Base-by-base conservation (phyloP, 2,113 vertebrate genomes). In the Solenodon paradoxus region DNA sequence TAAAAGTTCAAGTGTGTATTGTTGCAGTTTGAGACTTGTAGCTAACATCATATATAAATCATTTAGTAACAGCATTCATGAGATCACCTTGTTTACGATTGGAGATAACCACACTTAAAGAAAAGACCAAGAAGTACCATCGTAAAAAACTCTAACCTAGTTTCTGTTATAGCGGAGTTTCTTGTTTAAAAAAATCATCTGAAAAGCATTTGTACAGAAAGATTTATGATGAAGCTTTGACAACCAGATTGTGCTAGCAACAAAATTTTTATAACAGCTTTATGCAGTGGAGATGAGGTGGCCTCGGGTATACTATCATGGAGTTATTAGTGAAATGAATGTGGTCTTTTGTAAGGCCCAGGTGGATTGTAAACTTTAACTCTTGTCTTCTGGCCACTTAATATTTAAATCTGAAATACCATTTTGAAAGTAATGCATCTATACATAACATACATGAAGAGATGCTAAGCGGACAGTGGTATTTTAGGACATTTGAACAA, bases 21-120 rank as follows among this genome's bases (percentile, higher is more conserved):
- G 98, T 98, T 95, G 94, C 98, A 98, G 98, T 98, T 98, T 98
- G 98, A 98, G 97, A 98, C 98, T 98, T 98, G 97, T 99, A 98
- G 98, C 97, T 98, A 98, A 98, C 92, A 96, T 88, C 98, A 96
- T 98, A 97, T 97, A 96, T 98, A 97, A 97, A 94, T 98, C 98
- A 97, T 98, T 98, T 98, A 98, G 97, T 98, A 98, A 97, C 97
- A 97, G 97, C 97, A 96, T 98, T 98, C 97, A 94, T 97, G 96
- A 96, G 97, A 97, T 97, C 98, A 98, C 91, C 97, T 97, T 97
- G 97, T 98, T 98, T 98, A 97, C 97, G 97, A 92, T 97, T 96
- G 97, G 97, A 98, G 97, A 97, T 97, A 97, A 98, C 94, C 96
- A 98, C 96, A 96, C 96, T 96, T 97, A 98, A 96, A 97, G 97